A percentile compares a stretch with the other conserved stretches of the same genome.
phyloP scores from a whole-genome alignment of 2,888 invertebrate species.

The Melolontha melolontha region DNA sequence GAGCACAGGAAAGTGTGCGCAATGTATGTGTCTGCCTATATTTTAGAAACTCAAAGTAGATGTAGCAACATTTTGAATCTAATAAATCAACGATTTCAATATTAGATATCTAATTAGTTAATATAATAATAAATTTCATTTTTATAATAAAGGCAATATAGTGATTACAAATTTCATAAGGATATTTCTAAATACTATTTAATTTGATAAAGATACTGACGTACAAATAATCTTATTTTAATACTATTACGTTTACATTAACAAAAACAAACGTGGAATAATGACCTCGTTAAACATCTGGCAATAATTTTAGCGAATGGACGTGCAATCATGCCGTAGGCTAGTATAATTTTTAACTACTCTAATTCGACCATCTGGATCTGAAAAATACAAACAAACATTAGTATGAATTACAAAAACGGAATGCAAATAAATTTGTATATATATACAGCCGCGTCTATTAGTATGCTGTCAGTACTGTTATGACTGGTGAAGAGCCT shows the following conservation, averaged over 20 bases:
- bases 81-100: no score
- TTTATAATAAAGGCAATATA: no score
- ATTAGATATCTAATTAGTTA: no score
- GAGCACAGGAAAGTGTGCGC: no score
- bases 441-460: not conserved
- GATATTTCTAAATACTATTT: no score
- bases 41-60: no score
- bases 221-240: not conserved
- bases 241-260: constrained; percentile 4
- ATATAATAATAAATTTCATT: no score
- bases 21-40: no score
- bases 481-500: not conserved
- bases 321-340: constrained; percentile 9
- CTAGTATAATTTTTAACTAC: constrained; percentile 1
- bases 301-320: constrained; percentile 17
- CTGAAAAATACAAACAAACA: constrained; percentile 6
- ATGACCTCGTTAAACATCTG: constrained; percentile 31
- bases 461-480: no score
- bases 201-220: not conserved
- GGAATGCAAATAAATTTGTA: constrained; percentile 7
- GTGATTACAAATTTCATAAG: no score
- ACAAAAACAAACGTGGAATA: constrained; percentile 20
- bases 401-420: constrained; percentile 18
- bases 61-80: no score
- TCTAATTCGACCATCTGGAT: constrained; percentile 8